Percentiles rank a stretch among this genome's conserved stretches.
These are phyloP conservation scores for Tribolium castaneum DNA, from an alignment of 1,140 invertebrate species.

Conservation along the genomic window DNA sequence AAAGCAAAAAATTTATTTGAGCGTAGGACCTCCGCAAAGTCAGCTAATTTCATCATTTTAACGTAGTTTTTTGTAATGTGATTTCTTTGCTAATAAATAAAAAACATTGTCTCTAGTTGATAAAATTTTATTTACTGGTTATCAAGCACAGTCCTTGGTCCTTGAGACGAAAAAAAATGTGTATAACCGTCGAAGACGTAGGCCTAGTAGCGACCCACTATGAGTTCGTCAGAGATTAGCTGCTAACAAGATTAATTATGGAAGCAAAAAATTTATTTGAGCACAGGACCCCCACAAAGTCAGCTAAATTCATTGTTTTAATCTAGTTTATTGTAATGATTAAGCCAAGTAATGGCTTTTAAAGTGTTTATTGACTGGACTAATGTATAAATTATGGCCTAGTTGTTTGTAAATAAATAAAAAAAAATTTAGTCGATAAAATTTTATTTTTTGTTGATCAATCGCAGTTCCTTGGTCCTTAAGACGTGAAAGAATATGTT, in stretches of 20 bases:
- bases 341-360: background rate
- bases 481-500: background rate
- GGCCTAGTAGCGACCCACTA: slow-evolving; percentile 79
- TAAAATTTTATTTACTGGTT: background rate
- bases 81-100: background rate
- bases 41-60: too few relatives aligned
- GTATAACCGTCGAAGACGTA: slow-evolving; percentile 71
- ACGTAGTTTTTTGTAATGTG: too few relatives aligned
- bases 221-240: slow-evolving; percentile 86
- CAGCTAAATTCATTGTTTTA: too few relatives aligned
- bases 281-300: too few relatives aligned
- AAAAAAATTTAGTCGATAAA: background rate
- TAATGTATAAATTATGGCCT: too few relatives aligned
- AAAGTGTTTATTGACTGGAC: too few relatives aligned
- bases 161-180: background rate
- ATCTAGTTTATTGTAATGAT: too few relatives aligned
- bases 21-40: too few relatives aligned
- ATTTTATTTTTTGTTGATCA: background rate
- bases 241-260: slow-evolving; percentile 58
- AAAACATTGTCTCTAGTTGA: background rate
- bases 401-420: background rate
- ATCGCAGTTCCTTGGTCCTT: background rate
- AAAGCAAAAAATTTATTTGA: too few relatives aligned
- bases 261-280: too few relatives aligned
- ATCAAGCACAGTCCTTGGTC: background rate